Conservation (phyloP, 2,113 vertebrate species). For the Antechinus flavipes region DNA sequence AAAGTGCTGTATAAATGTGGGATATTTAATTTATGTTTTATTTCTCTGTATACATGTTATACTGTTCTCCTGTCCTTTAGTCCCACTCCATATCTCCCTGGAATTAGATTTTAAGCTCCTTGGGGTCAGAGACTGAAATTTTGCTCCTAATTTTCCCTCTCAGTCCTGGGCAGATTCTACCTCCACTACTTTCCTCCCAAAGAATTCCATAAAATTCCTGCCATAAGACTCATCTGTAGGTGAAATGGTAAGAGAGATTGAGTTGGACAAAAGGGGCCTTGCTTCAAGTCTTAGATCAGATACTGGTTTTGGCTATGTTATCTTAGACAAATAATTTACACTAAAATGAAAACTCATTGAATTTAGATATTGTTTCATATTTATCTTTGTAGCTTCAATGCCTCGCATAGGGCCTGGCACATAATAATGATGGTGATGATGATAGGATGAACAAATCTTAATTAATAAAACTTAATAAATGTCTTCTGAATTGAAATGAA, state of each 20-base stretch:
- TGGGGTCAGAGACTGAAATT: background rate
- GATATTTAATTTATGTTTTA: background rate
- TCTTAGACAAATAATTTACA: background rate
- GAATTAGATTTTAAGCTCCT: background rate
- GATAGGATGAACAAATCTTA: background rate
- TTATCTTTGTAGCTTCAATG: background rate
- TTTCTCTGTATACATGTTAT: background rate
- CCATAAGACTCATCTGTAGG: background rate
- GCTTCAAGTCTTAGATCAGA: background rate
- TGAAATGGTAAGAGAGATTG: background rate
- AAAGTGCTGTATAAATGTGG: background rate
- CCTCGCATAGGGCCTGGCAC: background rate
- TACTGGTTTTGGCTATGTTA: background rate
- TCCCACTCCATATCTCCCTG: fast-evolving
- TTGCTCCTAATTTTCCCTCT: background rate
- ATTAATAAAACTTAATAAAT: background rate
- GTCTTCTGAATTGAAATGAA: background rate
- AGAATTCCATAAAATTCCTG: background rate
- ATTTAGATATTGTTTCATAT: background rate
- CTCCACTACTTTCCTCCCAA: background rate
- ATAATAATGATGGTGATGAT: background rate
- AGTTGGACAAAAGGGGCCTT: background rate
- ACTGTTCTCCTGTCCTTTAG: background rate
- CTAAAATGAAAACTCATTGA: background rate
- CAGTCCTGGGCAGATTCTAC: background rate